These are phyloP conservation scores for Catamblyrhynchus diadema DNA, from an alignment of 2,797 vertebrate genomes.

Conservation along the genomic window DNA sequence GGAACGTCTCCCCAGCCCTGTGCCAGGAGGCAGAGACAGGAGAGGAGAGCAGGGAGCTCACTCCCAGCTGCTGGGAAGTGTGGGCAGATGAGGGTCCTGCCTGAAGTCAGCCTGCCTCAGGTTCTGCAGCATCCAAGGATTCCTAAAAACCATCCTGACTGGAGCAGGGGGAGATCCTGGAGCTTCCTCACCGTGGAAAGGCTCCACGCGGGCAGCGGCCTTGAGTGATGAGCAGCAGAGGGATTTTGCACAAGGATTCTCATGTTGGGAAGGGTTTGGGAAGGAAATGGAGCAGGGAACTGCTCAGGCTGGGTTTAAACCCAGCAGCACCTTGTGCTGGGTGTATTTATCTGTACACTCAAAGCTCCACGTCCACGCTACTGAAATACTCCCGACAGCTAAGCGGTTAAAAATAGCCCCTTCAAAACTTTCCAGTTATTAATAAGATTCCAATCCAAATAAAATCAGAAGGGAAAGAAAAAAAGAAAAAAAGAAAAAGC, in stretches of 20 bases:
- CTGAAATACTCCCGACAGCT: not conserved
- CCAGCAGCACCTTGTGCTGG: not conserved
- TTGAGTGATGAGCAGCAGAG: not conserved
- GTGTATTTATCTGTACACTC: rapidly evolving
- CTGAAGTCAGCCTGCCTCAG: not conserved
- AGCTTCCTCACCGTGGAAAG: not conserved
- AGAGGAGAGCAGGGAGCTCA: not conserved
- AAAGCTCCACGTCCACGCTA: rapidly evolving
- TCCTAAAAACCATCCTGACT: not conserved
- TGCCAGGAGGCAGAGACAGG: not conserved
- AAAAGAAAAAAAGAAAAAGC: not conserved
- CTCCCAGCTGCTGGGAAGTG: slow-evolving; percentile 34
- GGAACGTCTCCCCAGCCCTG: not conserved
- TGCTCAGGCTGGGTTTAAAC: not conserved
- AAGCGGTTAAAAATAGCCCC: not conserved
- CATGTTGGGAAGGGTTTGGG: not conserved
- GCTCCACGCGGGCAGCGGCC: rapidly evolving
- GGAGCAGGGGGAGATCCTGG: rapidly evolving
- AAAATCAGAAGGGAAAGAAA: not conserved
- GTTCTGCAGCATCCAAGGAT: not conserved
- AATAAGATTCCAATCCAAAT: not conserved
- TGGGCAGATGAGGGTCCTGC: not conserved
- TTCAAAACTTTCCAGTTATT: not conserved
- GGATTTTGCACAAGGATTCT: not conserved
- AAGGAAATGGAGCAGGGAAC: not conserved